Conservation (phyloP, 2,888 invertebrate species). For the Agrilus biguttatus region DNA sequence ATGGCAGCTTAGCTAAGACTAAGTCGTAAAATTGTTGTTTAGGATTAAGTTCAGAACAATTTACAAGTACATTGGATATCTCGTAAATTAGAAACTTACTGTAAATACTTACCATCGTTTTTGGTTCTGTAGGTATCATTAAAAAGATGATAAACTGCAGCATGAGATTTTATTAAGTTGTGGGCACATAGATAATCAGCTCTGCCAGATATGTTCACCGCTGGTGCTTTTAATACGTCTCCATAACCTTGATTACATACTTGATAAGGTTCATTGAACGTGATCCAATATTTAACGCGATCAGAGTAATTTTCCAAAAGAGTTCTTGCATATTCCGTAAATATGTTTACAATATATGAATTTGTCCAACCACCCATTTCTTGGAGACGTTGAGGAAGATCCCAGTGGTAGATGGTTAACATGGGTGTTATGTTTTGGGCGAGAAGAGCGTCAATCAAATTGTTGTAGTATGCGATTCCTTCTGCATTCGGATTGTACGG, state of each 20-base stretch:
- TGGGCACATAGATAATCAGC: conserved; percentile 6
- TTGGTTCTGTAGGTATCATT: conserved; percentile 21
- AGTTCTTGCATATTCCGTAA: conserved; percentile 36
- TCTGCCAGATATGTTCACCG: conserved; percentile 2
- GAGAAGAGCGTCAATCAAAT: conserved; percentile 53
- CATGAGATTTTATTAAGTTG: conserved; percentile 5
- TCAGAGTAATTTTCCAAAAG: conserved; percentile 17
- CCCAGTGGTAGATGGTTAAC: conserved; percentile 26
- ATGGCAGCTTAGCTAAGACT: no score
- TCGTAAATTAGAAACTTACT: no score
- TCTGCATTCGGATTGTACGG: conserved; percentile 47
- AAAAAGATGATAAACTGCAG: conserved; percentile 4
- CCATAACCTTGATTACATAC: conserved; percentile 9
- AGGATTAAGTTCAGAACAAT: no score
- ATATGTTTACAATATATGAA: conserved; percentile 37
- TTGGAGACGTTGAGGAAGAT: conserved; percentile 22
- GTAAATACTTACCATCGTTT: conserved; percentile 2
- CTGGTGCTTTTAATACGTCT: conserved; percentile 3
- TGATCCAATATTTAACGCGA: conserved; percentile 11
- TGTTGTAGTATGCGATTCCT: conserved; percentile 60
- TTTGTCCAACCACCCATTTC: conserved; percentile 50
- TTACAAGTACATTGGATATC: no score
- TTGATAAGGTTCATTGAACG: conserved; percentile 12
- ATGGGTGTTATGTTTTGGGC: conserved; percentile 38
- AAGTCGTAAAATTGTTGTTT: no score